Evolutionary conservation across 2,797 vertebrate genomes (phyloP).

Genomic region (Pangasius mekongensis): DNA sequence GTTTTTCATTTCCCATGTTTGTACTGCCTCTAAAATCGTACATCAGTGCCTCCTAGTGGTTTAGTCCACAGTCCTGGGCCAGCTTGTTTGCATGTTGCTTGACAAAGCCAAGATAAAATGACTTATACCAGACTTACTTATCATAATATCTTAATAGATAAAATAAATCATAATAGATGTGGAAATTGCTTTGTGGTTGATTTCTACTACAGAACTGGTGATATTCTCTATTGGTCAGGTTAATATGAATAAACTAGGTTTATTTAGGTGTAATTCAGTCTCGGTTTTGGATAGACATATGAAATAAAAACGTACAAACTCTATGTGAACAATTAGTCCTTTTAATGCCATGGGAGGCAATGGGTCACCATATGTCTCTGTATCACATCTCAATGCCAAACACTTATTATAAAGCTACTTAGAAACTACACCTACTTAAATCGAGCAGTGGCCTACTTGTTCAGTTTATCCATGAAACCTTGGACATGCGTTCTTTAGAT

Average conservation of each 20-base stretch:
- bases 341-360: not conserved
- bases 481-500: not conserved
- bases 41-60: constrained; percentile 7
- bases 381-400: not conserved
- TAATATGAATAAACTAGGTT: not conserved
- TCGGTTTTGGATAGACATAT: not conserved
- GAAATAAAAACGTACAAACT: not conserved
- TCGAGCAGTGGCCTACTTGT: not conserved
- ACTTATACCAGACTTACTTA: not conserved
- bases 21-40: not conserved
- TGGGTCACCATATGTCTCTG: not conserved
- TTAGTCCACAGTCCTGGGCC: not conserved
- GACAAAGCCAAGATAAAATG: not conserved
- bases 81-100: not conserved
- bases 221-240: not conserved
- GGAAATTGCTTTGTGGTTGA: not conserved
- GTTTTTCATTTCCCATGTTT: not conserved
- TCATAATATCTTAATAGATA: not conserved
- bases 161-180: not conserved
- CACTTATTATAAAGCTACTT: not conserved
- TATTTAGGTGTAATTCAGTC: not conserved
- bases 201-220: not conserved
- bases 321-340: not conserved
- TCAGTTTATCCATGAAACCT: not conserved
- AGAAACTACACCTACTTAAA: not conserved